Base-by-base conservation (phyloP, 1,140 invertebrate species). In the Temnothorax longispinosus region DNA sequence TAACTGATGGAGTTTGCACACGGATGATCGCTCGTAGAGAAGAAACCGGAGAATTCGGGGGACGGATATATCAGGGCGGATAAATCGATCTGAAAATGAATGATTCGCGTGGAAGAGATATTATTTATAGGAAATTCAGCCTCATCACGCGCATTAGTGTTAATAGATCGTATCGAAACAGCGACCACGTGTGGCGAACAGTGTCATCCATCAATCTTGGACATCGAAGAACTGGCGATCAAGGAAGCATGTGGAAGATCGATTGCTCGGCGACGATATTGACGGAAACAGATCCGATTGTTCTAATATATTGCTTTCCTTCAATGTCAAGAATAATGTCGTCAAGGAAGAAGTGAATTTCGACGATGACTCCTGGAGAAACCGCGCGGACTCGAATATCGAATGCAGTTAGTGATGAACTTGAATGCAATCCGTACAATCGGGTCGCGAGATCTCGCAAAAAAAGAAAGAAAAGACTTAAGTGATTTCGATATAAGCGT, bases 391-490 rank as follows among this genome's bases (percentile, higher is more conserved):
- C 18, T 72, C 15, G 32, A 35, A 47, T n/a, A 82, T 35, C 7
- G 78, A 58, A 72, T 21, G 21, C 8, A 78, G 60, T 87, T 27
- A 35, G 80, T 78, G 64, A 76, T 77, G 58, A 50, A 78, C 75
- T 77, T 54, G 15, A 71, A 85, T 41, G 18, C n/a, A 58, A 74
- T 80, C 71, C 71, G 52, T 50, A 47, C 2, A 35, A 50, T 71
- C 69, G 58, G 50, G 32, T 52, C 65, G 87, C 81, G 87, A 32
- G 75, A 90, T 87, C 80, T 88, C 85, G 47, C 64, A 86, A 60
- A 77, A 32, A 44, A 41, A 41, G 38, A 58, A 58, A 15, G 69
- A 87, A 89, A 89, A 87, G 27, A 91, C 85, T 89, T 78, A 65
- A 78, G 69, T 64, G 87, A 80, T 75, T 56, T 27, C 35, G 38